Percentiles rank a stretch among this genome's conserved stretches.
phyloP scores from a whole-genome alignment of 2,888 invertebrate species.

The Oxystoma pomonae region DNA sequence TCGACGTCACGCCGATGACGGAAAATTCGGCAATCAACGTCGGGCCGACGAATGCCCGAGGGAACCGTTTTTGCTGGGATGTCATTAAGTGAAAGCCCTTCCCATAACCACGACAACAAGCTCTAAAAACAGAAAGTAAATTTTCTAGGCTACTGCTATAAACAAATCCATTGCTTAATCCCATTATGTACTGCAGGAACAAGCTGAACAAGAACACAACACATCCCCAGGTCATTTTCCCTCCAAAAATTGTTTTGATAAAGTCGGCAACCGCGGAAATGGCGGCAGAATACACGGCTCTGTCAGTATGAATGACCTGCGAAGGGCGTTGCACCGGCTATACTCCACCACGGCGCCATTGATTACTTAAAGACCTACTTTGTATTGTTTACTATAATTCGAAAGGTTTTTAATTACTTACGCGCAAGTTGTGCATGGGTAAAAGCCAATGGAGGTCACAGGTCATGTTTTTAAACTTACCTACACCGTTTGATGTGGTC shows the following conservation, averaged over 20 bases:
- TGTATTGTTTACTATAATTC: neutral
- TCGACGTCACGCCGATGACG: no score
- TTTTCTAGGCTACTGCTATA: no score
- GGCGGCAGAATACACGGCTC: neutral
- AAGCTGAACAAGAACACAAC: neutral
- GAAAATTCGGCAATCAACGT: no score
- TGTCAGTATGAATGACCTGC: slow-evolving; percentile 3
- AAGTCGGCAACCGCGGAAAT: neutral
- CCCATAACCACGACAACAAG: no score
- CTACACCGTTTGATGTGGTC: no score
- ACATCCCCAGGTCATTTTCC: neutral
- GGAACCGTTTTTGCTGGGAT: no score
- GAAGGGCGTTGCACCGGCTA: slow-evolving; percentile 3
- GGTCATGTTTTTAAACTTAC: neutral
- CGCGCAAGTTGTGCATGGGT: no score
- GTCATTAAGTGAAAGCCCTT: no score
- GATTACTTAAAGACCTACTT: neutral
- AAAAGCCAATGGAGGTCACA: neutral
- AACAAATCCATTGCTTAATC: neutral
- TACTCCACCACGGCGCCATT: neutral
- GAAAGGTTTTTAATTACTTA: neutral
- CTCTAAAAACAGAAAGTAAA: no score
- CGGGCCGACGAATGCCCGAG: no score
- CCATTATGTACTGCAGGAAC: neutral
- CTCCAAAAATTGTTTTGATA: neutral